Conservation (phyloP, 2,888 invertebrate genomes). For the Drosophila eohydei region DNA sequence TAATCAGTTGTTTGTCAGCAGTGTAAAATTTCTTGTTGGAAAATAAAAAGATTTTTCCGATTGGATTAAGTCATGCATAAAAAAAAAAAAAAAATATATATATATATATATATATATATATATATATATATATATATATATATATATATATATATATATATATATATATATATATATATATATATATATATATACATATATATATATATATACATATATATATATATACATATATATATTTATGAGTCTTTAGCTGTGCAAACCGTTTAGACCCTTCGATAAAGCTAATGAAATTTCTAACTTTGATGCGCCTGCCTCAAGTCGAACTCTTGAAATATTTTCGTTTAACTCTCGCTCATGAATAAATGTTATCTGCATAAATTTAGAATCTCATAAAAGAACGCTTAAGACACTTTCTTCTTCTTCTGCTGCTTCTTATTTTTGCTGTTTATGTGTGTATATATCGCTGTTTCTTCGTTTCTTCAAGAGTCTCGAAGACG, state of each 20-base stretch:
- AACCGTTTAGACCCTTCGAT: too few species aligned
- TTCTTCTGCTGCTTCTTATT: too few species aligned
- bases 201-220: background rate
- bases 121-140: background rate
- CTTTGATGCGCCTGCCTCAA: background rate
- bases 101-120: background rate
- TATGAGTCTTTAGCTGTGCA: background rate
- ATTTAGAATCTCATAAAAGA: conserved; percentile 1
- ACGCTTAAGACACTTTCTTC: conserved; percentile 3
- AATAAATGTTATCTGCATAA: conserved; percentile 1
- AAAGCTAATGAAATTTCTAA: background rate
- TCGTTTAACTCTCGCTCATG: conserved; percentile 6
- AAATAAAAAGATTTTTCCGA: background rate
- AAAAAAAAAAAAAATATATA: background rate
- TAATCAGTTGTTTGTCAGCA: background rate
- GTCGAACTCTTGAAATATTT: background rate
- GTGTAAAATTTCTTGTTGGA: background rate
- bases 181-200: background rate
- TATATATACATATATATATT: background rate
- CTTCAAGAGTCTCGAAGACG: background rate
- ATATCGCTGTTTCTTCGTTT: background rate
- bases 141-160: background rate
- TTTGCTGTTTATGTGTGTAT: background rate
- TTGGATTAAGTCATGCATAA: background rate
- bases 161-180: background rate